Evolutionary conservation across 2,888 invertebrate genomes (phyloP).

Genomic region (Microchrysa polita): DNA sequence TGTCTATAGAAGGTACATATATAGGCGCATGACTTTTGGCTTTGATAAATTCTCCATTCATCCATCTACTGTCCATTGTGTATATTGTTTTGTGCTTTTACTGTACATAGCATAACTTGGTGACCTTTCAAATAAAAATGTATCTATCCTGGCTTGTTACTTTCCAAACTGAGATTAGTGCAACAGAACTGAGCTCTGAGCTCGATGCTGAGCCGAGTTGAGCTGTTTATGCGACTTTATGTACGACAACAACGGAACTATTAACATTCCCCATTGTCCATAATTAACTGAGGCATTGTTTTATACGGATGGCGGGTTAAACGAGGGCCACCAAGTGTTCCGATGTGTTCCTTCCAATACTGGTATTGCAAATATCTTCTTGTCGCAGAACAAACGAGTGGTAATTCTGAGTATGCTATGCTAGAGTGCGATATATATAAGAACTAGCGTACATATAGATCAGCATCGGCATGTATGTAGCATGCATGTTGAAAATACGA

Average conservation of each 20-base stretch:
- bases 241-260: background rate
- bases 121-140: constrained; percentile 37
- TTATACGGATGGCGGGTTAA: constrained; percentile 20
- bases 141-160: background rate
- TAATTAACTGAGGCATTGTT: constrained; percentile 39
- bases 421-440: background rate
- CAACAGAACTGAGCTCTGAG: constrained; percentile 13
- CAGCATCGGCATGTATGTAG: background rate
- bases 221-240: background rate
- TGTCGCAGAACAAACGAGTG: background rate
- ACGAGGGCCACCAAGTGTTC: background rate
- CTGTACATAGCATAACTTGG: background rate
- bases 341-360: background rate
- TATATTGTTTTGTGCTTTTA: constrained; percentile 29
- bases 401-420: background rate
- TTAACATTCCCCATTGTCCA: constrained; percentile 40
- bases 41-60: constrained; percentile 40
- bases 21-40: constrained; percentile 7
- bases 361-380: constrained; percentile 1
- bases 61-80: constrained; percentile 19
- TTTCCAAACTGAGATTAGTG: constrained; percentile 40
- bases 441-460: no score
- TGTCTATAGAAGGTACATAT: no score
- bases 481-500: background rate
- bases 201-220: background rate